phyloP scores from a whole-genome alignment of 1,140 invertebrate genomes.

The Drosophila willistoni region DNA sequence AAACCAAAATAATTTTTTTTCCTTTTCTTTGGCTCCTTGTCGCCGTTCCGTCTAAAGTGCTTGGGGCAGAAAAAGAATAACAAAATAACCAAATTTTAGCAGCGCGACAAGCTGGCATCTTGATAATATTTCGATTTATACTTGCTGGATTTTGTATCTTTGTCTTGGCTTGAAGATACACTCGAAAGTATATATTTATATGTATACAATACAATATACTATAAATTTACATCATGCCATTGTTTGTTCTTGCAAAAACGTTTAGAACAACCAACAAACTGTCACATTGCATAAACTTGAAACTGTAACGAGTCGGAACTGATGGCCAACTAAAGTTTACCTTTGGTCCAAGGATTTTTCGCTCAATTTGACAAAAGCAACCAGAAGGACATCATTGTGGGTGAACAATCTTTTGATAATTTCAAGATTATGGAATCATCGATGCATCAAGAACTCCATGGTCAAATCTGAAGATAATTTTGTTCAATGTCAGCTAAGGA shows the following conservation, averaged over 20 bases:
- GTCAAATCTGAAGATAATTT: background rate
- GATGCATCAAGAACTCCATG: background rate
- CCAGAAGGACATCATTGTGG: conserved; percentile 1
- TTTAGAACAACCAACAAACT: conserved; percentile 52
- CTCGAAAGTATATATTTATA: background rate
- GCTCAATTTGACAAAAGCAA: conserved; percentile 69
- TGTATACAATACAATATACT: background rate
- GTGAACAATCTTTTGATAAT: background rate
- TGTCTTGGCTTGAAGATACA: background rate
- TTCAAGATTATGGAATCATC: background rate
- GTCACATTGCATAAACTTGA: conserved; percentile 77
- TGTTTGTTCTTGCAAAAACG: conserved; percentile 41
- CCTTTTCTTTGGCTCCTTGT: conserved; percentile 17
- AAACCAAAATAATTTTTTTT: conserved; percentile 23
- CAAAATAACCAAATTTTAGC: conserved; percentile 62
- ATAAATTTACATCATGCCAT: conserved; percentile 23
- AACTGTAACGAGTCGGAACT: conserved; percentile 77
- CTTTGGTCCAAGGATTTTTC: conserved; percentile 63
- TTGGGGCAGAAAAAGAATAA: background rate
- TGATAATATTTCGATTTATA: conserved; percentile 81
- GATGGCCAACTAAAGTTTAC: conserved; percentile 66
- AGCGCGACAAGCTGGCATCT: conserved; percentile 75
- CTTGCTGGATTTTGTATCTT: conserved; percentile 12
- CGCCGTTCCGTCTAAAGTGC: conserved; percentile 22
- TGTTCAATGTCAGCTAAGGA: no score